These are phyloP conservation scores for Coilia nasus DNA, from an alignment of 2,797 vertebrate genomes.

Conservation along the genomic window DNA sequence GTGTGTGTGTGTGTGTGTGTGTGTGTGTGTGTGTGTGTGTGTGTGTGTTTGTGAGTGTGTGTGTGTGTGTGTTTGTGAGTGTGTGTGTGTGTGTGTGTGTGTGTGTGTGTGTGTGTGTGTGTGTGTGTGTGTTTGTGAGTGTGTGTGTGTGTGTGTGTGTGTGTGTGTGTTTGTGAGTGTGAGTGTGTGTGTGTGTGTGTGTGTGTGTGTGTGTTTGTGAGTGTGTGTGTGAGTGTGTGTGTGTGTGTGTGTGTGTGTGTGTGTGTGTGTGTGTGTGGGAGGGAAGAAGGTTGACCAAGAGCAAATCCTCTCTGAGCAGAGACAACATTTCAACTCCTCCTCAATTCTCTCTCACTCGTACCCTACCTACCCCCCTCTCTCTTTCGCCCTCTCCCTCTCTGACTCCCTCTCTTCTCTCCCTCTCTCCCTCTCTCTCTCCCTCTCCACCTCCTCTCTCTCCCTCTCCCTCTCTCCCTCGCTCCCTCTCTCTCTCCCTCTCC, in stretches of 20 bases:
- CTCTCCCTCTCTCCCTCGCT: background rate
- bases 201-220: too few relatives aligned
- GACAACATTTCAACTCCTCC: background rate
- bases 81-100: conserved; percentile 35
- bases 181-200: too few relatives aligned
- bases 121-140: background rate
- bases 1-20: background rate
- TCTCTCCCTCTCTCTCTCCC: background rate
- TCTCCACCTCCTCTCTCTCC: background rate
- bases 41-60: background rate
- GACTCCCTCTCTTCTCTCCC: background rate
- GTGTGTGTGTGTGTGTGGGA: conserved; percentile 7
- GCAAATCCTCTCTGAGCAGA: background rate
- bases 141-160: conserved; percentile 35
- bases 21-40: conserved; percentile 24
- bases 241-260: conserved; percentile 3
- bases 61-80: background rate
- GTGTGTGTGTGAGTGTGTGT: too few relatives aligned
- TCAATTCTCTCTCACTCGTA: too few relatives aligned
- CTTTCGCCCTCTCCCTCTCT: background rate
- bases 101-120: too few relatives aligned
- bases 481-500: background rate
- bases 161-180: too few relatives aligned
- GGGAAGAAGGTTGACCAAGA: too few relatives aligned
- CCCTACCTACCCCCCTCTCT: background rate